Base-by-base conservation (phyloP, 2,797 vertebrate species). In the Poliocrania exsul region DNA sequence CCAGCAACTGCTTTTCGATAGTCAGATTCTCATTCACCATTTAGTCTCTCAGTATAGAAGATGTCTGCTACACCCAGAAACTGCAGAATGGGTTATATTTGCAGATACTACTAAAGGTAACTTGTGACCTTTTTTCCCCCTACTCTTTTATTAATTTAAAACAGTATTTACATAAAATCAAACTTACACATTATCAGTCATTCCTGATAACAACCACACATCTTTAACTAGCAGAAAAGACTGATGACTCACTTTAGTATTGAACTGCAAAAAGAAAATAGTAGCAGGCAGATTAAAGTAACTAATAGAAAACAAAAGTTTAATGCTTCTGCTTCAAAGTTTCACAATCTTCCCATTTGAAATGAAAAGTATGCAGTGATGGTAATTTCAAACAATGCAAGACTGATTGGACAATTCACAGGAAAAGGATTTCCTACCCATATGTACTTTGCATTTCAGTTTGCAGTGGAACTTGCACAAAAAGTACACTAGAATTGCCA, bases 371-470 rank as follows among this genome's bases (percentile, higher is more conserved):
- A 61, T 31, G 58, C 1, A 2, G 71, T 3, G 5, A 77, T 50
- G 37, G 57, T 19, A 37, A 70, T 86, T 88, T 81, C 73, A 83
- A 92, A 92, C 87, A 93, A 91, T 86, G 73, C n/a, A 88, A 88
- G 91, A 88, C 72, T 56, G 65, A 91, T 81, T 65, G 56, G 87
- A 95, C 86, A 96, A 91, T 90, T 88, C 75, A 87, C 89, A 95
- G 85, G 84, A 96, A 96, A 94, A 94, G 87, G 85, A 93, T 95
- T 92, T 96, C 89, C 94, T 95, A 91, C 54, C 54, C 87, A 75
- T 49, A 75, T 75, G 85, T 72, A 90, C 42, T 90, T 88, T 0
- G 0, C 73, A 86, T 96, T 95, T 90, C 64, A 73, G 77, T 81
- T 69, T 70, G 86, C 72, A 88, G 58, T 42, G 37, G 57, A 40